A percentile compares a stretch with the other conserved stretches of the same genome.
Conservation (phyloP, 1,140 invertebrate species). For the Zaprionus africanus region DNA sequence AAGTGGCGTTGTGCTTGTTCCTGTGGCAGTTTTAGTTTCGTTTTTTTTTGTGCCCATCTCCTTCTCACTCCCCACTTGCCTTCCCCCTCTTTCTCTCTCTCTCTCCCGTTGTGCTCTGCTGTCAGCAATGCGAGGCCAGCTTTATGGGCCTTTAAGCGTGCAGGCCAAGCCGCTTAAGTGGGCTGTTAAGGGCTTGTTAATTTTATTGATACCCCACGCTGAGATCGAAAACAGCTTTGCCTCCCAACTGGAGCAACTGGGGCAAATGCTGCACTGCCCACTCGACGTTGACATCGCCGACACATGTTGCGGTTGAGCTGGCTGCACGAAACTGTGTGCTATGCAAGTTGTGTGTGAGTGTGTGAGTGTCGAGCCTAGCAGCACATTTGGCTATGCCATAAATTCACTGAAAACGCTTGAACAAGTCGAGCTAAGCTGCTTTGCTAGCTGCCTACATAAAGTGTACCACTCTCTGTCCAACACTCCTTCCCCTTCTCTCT, state of each 20-base stretch:
- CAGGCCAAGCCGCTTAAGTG: conserved; percentile 54
- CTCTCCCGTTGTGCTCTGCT: neutral
- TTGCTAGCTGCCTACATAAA: neutral
- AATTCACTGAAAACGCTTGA: neutral
- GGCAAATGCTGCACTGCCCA: conserved; percentile 30
- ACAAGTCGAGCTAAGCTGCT: neutral
- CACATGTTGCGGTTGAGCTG: conserved; percentile 32
- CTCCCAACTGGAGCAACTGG: conserved; percentile 18
- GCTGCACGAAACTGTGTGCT: neutral
- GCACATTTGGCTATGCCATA: neutral
- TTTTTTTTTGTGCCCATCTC: neutral
- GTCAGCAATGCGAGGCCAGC: conserved; percentile 1
- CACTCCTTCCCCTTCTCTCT: neutral
- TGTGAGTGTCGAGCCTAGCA: conserved; percentile 7
- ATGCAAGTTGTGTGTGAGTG: conserved; percentile 9
- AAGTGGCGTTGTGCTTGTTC: conserved; percentile 25
- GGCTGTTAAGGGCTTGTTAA: conserved; percentile 58
- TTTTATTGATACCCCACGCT: conserved; percentile 56
- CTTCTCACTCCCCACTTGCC: no score
- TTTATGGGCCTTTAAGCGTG: conserved; percentile 62
- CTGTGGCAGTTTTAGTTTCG: conserved; percentile 10
- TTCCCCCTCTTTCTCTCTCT: neutral
- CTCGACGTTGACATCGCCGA: conserved; percentile 36
- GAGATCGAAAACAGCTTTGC: conserved; percentile 41
- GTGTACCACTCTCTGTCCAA: neutral